These are phyloP conservation scores for Physocephala rufipes DNA, from an alignment of 2,888 invertebrate species.

Conservation along the genomic window DNA sequence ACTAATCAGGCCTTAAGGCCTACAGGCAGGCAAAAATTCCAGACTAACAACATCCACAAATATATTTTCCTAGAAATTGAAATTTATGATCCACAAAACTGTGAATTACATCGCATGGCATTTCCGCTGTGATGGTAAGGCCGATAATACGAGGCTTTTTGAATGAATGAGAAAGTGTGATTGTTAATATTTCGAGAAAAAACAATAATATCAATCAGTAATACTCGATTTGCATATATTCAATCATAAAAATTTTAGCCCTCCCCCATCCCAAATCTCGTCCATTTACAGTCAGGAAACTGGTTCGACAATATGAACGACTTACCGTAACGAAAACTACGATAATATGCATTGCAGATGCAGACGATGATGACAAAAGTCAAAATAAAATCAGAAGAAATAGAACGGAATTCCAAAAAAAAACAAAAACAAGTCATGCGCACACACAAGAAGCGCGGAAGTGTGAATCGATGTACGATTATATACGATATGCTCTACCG, in stretches of 20 bases:
- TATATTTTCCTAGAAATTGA: neutral
- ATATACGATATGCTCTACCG: neutral
- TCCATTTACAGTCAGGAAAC: neutral
- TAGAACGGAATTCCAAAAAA: neutral
- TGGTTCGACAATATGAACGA: slow-evolving; percentile 27
- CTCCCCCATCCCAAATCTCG: neutral
- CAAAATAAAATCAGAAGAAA: slow-evolving; percentile 15
- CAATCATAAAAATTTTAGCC: no score
- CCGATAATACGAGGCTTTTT: neutral
- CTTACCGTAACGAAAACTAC: neutral
- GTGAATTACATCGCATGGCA: neutral
- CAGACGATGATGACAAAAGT: slow-evolving; percentile 26
- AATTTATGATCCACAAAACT: neutral
- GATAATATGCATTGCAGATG: neutral
- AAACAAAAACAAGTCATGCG: slow-evolving; percentile 22
- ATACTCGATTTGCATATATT: no score
- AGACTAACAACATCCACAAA: neutral
- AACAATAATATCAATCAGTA: slow-evolving; percentile 1
- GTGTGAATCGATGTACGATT: slow-evolving; percentile 7
- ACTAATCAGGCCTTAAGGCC: no score
- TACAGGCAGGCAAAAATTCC: no score
- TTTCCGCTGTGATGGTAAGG: neutral
- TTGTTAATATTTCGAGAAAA: no score
- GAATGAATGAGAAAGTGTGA: no score
- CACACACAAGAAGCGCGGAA: slow-evolving; percentile 17